phyloP scores from a whole-genome alignment of 2,888 invertebrate species.

The Drepanosiphum platanoidis region DNA sequence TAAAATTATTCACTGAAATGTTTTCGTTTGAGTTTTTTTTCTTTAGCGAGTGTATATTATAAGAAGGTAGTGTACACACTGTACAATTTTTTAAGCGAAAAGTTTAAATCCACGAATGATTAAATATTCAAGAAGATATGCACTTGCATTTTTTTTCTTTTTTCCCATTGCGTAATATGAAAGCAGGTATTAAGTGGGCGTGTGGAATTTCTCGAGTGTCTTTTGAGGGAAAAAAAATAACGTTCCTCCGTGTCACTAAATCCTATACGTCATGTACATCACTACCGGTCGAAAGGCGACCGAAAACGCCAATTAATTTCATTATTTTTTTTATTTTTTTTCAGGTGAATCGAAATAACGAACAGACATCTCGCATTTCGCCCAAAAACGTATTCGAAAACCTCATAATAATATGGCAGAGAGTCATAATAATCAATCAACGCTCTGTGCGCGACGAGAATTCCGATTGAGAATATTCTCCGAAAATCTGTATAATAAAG shows the following conservation, averaged over 20 bases:
- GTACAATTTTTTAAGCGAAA: not conserved
- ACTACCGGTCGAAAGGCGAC: not conserved
- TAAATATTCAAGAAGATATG: not conserved
- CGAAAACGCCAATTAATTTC: slow-evolving; percentile 14
- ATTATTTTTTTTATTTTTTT: no score
- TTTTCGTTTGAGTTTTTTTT: not conserved
- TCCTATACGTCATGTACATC: not conserved
- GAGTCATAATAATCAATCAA: not conserved
- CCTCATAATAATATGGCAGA: not conserved
- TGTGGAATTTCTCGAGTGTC: slow-evolving; percentile 1
- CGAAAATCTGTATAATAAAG: no score
- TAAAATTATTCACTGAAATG: not conserved
- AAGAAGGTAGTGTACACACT: no score
- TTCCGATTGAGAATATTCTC: not conserved
- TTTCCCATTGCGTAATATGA: no score
- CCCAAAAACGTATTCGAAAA: not conserved
- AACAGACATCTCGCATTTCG: slow-evolving; percentile 1
- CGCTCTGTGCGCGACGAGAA: not conserved
- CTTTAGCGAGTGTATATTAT: no score
- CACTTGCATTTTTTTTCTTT: no score
- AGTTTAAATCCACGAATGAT: not conserved
- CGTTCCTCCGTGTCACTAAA: slow-evolving; percentile 2
- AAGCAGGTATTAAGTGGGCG: not conserved
- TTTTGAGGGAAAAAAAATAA: not conserved
- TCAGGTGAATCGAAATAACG: not conserved